Evolutionary conservation across 2,888 invertebrate species (phyloP).

Genomic region (Dryadula phaetusa): DNA sequence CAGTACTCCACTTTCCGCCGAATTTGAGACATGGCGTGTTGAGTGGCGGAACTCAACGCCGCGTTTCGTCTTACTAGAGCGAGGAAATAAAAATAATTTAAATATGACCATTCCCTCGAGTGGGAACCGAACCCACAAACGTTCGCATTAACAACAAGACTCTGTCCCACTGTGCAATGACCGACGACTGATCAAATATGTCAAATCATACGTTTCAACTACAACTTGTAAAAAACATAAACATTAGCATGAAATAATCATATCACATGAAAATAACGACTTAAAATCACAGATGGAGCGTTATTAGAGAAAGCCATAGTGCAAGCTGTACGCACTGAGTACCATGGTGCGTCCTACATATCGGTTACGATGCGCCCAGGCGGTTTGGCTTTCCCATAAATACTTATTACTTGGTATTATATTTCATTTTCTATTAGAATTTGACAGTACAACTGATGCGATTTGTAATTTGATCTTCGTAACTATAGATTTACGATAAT

Average conservation of each 20-base stretch:
- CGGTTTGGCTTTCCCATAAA: conserved; percentile 13
- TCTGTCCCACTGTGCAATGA: too few relatives aligned
- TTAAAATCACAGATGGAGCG: not conserved
- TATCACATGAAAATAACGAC: not conserved
- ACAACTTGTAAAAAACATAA: not conserved
- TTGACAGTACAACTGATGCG: not conserved
- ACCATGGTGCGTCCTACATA: conserved; percentile 15
- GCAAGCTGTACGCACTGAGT: conserved; percentile 14
- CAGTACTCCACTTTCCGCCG: too few relatives aligned
- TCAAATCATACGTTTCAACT: too few relatives aligned
- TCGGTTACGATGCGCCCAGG: conserved; percentile 8
- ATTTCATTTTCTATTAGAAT: conserved; percentile 16
- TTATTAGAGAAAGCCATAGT: conserved; percentile 25
- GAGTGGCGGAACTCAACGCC: too few relatives aligned
- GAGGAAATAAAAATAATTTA: too few relatives aligned
- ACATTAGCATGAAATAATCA: not conserved
- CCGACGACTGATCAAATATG: too few relatives aligned
- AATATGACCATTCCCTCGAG: too few relatives aligned
- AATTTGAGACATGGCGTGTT: too few relatives aligned
- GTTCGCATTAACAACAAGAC: too few relatives aligned
- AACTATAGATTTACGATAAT: too few relatives aligned
- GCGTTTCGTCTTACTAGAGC: too few relatives aligned
- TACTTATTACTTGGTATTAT: conserved; percentile 6
- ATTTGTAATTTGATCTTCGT: not conserved
- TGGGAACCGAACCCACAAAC: too few relatives aligned